phyloP scores from a whole-genome alignment of 2,888 invertebrate genomes.

The Cryptophagus acutangulus region DNA sequence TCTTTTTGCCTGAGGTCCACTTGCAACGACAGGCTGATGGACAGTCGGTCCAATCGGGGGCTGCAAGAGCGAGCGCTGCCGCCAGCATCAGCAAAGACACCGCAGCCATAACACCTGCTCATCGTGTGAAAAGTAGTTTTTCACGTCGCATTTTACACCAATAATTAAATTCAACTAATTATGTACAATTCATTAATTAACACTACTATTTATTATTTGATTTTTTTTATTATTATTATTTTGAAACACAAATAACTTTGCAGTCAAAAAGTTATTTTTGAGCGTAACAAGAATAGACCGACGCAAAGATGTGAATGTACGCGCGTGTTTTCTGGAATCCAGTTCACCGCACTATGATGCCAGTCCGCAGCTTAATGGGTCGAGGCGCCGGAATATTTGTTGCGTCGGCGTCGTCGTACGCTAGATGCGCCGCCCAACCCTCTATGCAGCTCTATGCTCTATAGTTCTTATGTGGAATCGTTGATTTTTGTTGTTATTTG shows the following conservation, averaged over 20 bases:
- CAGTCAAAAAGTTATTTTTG: too few relatives aligned
- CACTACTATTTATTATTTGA: too few relatives aligned
- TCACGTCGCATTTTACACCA: constrained; percentile 22
- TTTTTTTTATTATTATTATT: too few relatives aligned
- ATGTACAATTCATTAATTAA: not conserved
- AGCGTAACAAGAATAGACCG: too few relatives aligned
- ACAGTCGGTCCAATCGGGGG: constrained; percentile 84
- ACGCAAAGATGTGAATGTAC: constrained; percentile 6
- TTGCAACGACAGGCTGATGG: constrained; percentile 83
- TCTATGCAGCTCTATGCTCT: constrained; percentile 41
- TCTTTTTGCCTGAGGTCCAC: constrained; percentile 89
- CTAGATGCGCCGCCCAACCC: constrained; percentile 39
- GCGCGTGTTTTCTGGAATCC: constrained; percentile 36
- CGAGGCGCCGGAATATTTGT: constrained; percentile 45
- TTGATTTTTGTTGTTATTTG: too few relatives aligned
- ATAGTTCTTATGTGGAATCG: too few relatives aligned
- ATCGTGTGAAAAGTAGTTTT: constrained; percentile 34
- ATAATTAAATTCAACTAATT: not conserved
- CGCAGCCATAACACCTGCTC: constrained; percentile 44
- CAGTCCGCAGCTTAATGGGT: constrained; percentile 47
- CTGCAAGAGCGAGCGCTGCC: constrained; percentile 50
- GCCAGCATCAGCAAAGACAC: constrained; percentile 42
- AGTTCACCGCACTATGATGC: constrained; percentile 49
- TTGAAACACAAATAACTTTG: too few relatives aligned
- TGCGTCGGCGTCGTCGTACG: constrained; percentile 46